Conservation (phyloP, 2,888 invertebrate species). For the Heliconius cydno region DNA sequence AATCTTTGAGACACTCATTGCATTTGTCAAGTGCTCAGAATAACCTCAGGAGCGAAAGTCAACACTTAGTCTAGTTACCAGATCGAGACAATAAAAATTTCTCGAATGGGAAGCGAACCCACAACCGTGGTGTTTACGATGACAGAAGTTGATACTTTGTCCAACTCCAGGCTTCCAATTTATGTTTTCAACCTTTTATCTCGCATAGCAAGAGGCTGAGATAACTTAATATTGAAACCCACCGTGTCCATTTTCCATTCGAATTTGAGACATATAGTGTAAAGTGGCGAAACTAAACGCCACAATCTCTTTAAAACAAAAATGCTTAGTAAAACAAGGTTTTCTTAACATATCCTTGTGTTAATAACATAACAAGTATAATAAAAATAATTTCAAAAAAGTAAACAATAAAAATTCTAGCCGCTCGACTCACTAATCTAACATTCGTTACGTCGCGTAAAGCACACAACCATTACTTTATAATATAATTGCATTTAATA, state of each 20-base stretch:
- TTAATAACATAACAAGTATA: neutral
- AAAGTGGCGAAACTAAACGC: neutral
- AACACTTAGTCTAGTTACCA: neutral
- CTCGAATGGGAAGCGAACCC: neutral
- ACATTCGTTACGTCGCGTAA: constrained; percentile 33
- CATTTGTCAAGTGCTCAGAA: neutral
- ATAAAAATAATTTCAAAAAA: constrained; percentile 25
- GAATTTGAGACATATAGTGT: neutral
- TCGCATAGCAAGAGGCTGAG: neutral
- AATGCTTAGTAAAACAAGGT: neutral
- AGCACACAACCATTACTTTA: constrained; percentile 43
- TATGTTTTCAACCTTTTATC: too few relatives aligned
- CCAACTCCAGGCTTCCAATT: neutral
- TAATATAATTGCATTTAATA: constrained; percentile 45
- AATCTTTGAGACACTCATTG: neutral
- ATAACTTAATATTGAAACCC: neutral
- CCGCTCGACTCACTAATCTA: constrained; percentile 30
- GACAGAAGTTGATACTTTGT: neutral
- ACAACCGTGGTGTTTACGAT: neutral
- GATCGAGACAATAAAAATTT: neutral
- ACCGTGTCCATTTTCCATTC: neutral
- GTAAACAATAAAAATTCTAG: constrained; percentile 31
- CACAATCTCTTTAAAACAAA: neutral
- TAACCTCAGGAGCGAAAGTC: neutral
- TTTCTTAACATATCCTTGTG: neutral